Percentiles rank a stretch among this genome's conserved stretches.
Conservation (phyloP, 2,797 vertebrate genomes). For the Myiotriccus ornatus region DNA sequence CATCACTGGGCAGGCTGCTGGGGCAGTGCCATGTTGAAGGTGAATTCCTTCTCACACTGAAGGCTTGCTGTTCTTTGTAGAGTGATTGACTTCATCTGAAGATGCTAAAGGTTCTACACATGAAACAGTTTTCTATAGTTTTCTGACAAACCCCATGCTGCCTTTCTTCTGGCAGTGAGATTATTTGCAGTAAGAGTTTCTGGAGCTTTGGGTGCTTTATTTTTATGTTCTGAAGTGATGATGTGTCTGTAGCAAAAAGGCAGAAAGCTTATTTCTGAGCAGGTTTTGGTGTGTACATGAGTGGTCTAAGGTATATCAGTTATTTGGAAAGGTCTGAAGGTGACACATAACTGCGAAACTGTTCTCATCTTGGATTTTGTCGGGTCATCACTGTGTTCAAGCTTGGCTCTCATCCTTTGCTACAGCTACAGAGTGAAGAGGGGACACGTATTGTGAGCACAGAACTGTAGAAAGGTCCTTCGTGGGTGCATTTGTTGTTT, state of each 20-base stretch:
- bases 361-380: neutral
- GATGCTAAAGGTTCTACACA: neutral
- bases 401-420: neutral
- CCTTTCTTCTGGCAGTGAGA: conserved; percentile 5
- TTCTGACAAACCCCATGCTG: neutral
- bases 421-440: neutral
- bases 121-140: neutral
- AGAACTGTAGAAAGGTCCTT: neutral
- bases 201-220: neutral
- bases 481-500: neutral
- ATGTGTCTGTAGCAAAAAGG: neutral
- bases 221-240: neutral
- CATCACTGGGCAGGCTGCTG: neutral
- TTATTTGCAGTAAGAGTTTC: conserved; percentile 32
- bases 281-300: neutral
- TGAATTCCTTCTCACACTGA: neutral
- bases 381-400: neutral
- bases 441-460: neutral
- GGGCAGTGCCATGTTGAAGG: neutral
- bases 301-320: neutral
- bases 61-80: neutral
- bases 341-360: neutral
- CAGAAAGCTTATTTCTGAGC: neutral
- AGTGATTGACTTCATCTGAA: neutral
- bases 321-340: conserved; percentile 33